Conservation (phyloP, 2,113 vertebrate genomes). For the Hymenochirus boettgeri region DNA sequence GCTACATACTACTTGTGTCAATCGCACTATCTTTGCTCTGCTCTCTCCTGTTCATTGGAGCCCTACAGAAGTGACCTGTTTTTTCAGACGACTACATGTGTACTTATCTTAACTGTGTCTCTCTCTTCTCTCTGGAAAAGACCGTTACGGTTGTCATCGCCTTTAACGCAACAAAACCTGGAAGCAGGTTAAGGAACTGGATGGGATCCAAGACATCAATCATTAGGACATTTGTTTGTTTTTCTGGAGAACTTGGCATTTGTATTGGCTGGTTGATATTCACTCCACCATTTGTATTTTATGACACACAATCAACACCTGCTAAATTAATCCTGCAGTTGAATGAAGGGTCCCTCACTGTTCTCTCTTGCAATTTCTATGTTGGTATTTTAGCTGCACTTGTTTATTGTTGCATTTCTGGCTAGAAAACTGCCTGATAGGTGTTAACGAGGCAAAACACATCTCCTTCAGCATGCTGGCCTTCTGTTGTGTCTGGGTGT, state of each 20-base stretch:
- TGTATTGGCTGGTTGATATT: too few relatives aligned
- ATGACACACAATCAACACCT: too few relatives aligned
- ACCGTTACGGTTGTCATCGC: slow-evolving; percentile 46
- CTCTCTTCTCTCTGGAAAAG: slow-evolving; percentile 15
- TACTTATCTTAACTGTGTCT: slow-evolving; percentile 8
- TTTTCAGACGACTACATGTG: slow-evolving; percentile 3
- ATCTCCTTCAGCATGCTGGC: slow-evolving; percentile 58
- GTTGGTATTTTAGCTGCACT: slow-evolving; percentile 16
- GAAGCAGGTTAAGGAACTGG: slow-evolving; percentile 47
- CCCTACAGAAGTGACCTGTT: slow-evolving; percentile 2
- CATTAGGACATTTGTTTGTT: slow-evolving; percentile 11
- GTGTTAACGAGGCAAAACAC: slow-evolving; percentile 53
- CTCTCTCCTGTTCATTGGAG: not conserved
- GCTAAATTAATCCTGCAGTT: too few relatives aligned
- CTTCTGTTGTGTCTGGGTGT: slow-evolving; percentile 53
- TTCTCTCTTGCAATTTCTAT: too few relatives aligned
- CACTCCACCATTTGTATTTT: too few relatives aligned
- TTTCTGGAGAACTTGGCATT: too few relatives aligned
- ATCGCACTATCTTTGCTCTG: slow-evolving; percentile 13
- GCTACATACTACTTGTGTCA: slow-evolving; percentile 19
- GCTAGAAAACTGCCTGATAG: slow-evolving; percentile 52
- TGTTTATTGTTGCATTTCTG: slow-evolving; percentile 40
- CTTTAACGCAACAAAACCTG: slow-evolving; percentile 47
- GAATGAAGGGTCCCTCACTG: too few relatives aligned
- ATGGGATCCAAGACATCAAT: slow-evolving; percentile 31